Percentiles rank a stretch among this genome's conserved stretches.
Evolutionary conservation across 2,888 invertebrate genomes (phyloP).

Genomic region (Cheilosia variabilis): DNA sequence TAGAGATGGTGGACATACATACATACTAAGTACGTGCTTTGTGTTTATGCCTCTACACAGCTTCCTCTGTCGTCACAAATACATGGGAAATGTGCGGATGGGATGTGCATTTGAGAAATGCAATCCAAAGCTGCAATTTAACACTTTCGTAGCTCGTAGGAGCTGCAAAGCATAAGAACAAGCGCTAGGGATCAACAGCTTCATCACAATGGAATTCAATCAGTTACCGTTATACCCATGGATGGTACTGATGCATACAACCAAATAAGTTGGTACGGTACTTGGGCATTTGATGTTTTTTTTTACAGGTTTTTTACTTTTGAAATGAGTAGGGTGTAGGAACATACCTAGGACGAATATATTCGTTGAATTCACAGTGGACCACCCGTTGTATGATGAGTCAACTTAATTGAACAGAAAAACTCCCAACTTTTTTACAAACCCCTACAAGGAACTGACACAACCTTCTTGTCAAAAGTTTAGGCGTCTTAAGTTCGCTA

Average conservation of each 20-base stretch:
- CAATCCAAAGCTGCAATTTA: neutral
- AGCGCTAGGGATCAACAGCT: conserved; percentile 12
- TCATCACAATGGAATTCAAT: conserved; percentile 24
- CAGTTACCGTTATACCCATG: conserved; percentile 8
- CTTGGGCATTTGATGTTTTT: neutral
- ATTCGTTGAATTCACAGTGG: too few species aligned
- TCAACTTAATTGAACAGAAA: too few species aligned
- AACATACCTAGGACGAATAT: too few species aligned
- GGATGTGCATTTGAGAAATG: neutral
- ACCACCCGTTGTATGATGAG: too few species aligned
- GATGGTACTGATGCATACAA: too few species aligned
- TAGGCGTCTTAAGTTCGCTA: too few species aligned
- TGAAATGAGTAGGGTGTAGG: too few species aligned
- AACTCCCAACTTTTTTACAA: too few species aligned
- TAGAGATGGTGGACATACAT: conserved; percentile 4
- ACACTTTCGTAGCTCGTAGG: neutral
- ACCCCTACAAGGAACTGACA: too few species aligned
- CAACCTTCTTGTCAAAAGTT: too few species aligned
- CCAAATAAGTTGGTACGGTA: neutral
- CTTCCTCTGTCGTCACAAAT: neutral
- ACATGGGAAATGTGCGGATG: neutral
- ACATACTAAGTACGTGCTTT: conserved; percentile 3
- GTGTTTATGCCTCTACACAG: neutral
- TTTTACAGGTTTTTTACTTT: neutral
- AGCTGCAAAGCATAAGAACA: conserved; percentile 8